A percentile compares a stretch with the other conserved stretches of the same genome.
phyloP scores from a whole-genome alignment of 2,113 vertebrate genomes.

The Plectropomus leopardus region DNA sequence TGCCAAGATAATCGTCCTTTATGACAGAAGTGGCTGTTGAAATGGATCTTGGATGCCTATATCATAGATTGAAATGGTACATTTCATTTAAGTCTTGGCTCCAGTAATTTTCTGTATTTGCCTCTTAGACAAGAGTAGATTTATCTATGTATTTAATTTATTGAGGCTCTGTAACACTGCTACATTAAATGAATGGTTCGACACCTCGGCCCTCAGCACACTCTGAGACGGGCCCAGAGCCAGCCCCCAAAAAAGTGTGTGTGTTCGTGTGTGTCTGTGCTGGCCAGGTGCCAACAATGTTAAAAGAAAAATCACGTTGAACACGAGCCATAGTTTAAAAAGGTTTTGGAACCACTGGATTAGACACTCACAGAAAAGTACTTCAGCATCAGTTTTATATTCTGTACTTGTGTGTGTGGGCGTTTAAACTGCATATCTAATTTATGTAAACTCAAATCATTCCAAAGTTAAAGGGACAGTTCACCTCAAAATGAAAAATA shows the following conservation, averaged over 20 bases:
- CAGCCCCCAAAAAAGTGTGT: background rate
- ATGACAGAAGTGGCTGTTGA: no score
- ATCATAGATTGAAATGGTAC: background rate
- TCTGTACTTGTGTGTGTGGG: background rate
- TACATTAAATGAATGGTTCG: no score
- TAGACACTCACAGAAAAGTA: background rate
- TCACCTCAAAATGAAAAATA: no score
- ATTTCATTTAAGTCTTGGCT: background rate
- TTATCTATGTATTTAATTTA: no score
- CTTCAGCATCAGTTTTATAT: background rate
- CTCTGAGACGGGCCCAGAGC: no score
- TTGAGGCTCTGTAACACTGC: no score
- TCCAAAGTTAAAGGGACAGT: no score
- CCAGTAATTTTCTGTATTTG: background rate
- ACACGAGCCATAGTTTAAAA: background rate
- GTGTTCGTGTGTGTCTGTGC: no score
- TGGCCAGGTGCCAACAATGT: no score
- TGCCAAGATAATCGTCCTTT: background rate
- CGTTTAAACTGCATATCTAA: slow-evolving; percentile 1
- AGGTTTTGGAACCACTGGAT: background rate
- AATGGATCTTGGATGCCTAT: background rate
- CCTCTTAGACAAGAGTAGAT: no score
- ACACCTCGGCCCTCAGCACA: no score
- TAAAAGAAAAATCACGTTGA: background rate
- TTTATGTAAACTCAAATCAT: background rate